Conservation (phyloP, 2,113 vertebrate genomes). For the Willisornis vidua region DNA sequence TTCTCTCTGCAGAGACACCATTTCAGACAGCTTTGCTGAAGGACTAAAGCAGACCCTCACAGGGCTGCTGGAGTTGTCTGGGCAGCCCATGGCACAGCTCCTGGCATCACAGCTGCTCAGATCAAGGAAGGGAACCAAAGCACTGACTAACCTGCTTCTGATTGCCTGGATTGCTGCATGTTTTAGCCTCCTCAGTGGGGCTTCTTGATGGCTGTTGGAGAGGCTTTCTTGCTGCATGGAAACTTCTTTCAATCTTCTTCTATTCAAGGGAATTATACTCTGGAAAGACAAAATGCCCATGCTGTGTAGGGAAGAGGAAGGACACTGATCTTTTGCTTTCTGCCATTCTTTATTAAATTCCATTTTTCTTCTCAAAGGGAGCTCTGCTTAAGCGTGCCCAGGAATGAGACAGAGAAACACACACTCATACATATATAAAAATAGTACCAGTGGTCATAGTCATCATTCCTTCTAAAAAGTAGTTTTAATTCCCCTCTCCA, state of each 20-base stretch:
- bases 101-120: accelerated
- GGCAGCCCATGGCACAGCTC: accelerated
- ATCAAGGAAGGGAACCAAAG: accelerated
- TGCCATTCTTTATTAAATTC: background rate
- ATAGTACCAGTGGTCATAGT: background rate
- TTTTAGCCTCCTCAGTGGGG: background rate
- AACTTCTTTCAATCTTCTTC: background rate
- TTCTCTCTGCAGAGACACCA: background rate
- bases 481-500: background rate
- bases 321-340: background rate
- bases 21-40: background rate
- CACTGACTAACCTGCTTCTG: background rate
- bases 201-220: background rate
- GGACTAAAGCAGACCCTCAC: background rate
- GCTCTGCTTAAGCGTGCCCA: background rate
- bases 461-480: background rate
- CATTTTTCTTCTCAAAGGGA: background rate
- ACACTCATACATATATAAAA: background rate
- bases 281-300: background rate
- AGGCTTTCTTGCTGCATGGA: background rate
- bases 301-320: background rate
- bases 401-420: background rate
- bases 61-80: background rate
- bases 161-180: background rate
- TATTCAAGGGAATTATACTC: background rate